phyloP scores from a whole-genome alignment of 37 sponge, comb jelly and placozoan genomes.

The Hormiphora californensis region DNA sequence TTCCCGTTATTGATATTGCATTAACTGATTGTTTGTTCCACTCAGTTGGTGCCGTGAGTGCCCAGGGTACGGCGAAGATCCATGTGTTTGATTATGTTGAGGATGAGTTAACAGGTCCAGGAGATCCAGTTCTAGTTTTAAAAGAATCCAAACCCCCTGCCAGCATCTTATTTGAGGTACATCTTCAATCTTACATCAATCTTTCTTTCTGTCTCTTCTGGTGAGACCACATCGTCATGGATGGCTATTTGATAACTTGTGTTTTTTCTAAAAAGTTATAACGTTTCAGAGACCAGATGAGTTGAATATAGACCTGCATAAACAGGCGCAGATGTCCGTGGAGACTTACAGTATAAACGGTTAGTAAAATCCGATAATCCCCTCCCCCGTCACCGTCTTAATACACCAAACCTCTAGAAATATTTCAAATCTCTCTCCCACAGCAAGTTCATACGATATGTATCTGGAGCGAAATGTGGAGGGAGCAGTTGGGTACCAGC shows the following conservation, averaged over 20 bases:
- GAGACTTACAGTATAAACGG: neutral
- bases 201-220: too few relatives aligned
- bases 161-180: too few relatives aligned
- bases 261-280: too few relatives aligned
- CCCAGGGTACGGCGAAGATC: neutral
- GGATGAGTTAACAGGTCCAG: neutral
- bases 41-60: too few relatives aligned
- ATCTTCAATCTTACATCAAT: too few relatives aligned
- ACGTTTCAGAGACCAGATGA: neutral
- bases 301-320: neutral
- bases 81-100: slow-evolving; percentile 37
- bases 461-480: neutral
- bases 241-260: too few relatives aligned
- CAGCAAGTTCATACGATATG: slow-evolving; percentile 20
- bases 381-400: neutral
- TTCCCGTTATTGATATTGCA: too few relatives aligned
- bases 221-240: too few relatives aligned
- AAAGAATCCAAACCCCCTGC: neutral
- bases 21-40: too few relatives aligned
- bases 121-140: slow-evolving; percentile 25
- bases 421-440: neutral
- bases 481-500: neutral
- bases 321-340: neutral
- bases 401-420: neutral
- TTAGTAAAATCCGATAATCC: neutral